Percentiles rank a stretch among this genome's conserved stretches.
Evolutionary conservation across 2,113 vertebrate species (phyloP).

Genomic region (Natator depressus): DNA sequence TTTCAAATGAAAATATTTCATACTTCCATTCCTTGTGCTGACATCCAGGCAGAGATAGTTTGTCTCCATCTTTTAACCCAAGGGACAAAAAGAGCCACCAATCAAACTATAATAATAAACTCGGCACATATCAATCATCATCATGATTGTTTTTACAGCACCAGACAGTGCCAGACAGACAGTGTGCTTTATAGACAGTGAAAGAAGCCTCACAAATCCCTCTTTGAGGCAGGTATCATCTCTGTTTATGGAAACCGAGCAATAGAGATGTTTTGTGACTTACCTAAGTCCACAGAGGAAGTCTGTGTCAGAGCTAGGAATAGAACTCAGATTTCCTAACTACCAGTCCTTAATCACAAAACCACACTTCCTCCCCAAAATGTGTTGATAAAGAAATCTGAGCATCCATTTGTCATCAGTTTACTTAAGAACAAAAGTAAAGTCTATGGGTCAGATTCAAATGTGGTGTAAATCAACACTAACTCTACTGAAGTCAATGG

Average conservation of each 20-base stretch:
- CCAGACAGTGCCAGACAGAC: not conserved
- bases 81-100: not conserved
- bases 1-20: slow-evolving; percentile 25
- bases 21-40: not conserved
- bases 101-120: not conserved
- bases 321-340: slow-evolving; percentile 20
- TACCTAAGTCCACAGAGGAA: not conserved
- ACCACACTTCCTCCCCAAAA: not conserved
- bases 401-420: slow-evolving; percentile 13
- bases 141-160: not conserved
- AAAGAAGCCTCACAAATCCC: not conserved
- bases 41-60: not conserved
- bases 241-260: not conserved
- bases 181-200: not conserved
- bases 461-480: not conserved
- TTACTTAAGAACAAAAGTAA: slow-evolving; percentile 19
- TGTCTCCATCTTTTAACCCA: not conserved
- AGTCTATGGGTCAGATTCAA: not conserved
- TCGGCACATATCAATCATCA: not conserved
- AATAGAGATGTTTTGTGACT: not conserved
- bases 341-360: slow-evolving; percentile 1
- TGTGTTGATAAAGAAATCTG: not conserved
- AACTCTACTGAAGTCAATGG: not conserved
- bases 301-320: not conserved
- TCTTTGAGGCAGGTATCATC: not conserved